Percentiles rank a stretch among this genome's conserved stretches.
phyloP scores from a whole-genome alignment of 2,888 invertebrate genomes.

The Allygus modestus region DNA sequence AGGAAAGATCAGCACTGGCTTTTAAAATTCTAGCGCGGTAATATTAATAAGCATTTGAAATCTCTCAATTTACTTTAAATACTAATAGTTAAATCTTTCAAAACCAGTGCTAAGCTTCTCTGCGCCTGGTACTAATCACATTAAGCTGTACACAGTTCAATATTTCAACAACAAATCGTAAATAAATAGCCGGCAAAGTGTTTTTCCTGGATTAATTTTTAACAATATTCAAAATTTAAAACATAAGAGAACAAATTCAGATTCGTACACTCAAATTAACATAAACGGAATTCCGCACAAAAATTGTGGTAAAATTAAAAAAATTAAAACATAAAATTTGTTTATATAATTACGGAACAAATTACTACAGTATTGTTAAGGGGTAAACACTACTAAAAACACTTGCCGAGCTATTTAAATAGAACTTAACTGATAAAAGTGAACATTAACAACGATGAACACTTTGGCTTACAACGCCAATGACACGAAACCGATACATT shows the following conservation, averaged over 20 bases:
- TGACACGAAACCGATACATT: constrained; percentile 35
- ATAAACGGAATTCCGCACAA: too few relatives aligned
- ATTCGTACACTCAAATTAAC: too few relatives aligned
- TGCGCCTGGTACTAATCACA: constrained; percentile 4
- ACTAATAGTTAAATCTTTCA: not conserved
- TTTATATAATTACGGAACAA: too few relatives aligned
- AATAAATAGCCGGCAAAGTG: constrained; percentile 45
- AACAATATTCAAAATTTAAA: not conserved
- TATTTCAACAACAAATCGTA: constrained; percentile 43
- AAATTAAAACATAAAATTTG: too few relatives aligned
- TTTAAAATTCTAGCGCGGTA: not conserved
- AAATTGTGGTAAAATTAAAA: too few relatives aligned
- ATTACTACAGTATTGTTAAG: too few relatives aligned
- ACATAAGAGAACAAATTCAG: too few relatives aligned
- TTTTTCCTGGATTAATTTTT: not conserved
- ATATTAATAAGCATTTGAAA: not conserved
- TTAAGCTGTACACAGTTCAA: constrained; percentile 38
- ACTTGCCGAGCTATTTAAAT: constrained; percentile 30
- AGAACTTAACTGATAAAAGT: constrained; percentile 24
- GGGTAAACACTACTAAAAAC: constrained; percentile 19
- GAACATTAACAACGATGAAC: constrained; percentile 51
- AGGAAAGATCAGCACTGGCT: constrained; percentile 9
- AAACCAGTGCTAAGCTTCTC: not conserved
- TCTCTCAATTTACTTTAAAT: not conserved
- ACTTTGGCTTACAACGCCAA: constrained; percentile 50